Base-by-base conservation (phyloP, 2,888 invertebrate genomes). In the Plemyria rubiginata region DNA sequence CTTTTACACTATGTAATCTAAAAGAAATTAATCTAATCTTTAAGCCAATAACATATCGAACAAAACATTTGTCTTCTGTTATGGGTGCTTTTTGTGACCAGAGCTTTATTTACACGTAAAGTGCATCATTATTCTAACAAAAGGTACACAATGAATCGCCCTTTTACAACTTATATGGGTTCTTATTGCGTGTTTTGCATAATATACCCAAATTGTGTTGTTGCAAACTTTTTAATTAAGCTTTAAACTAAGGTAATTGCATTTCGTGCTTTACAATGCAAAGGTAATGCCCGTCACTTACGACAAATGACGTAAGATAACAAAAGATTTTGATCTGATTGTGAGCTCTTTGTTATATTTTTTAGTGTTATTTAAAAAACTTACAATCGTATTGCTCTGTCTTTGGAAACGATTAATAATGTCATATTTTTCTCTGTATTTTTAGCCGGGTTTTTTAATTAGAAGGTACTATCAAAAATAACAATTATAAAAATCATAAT, bases 181-280 rank as follows among this genome's bases (percentile, higher is more conserved):
- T 46, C 62, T 61, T 62, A 65, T 57, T 62, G 55, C 69, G 29
- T 71, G 70, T 71, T 64, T 66, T 65, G 70, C 62, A 70, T 71
- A 70, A 71, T 65, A 60, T 62, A 52, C 43, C 46, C 41, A 46
- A 62, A 64, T 62, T 59, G 58, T 62, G 50, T 57, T 62, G 50
- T 57, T 46, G 63, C 52, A 32, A 54, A 22, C 60, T 60, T 54
- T 58, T 65, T 65, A 60, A 65, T 60, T 60, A 54, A 41, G 60
- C 60, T 54, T 61, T 54, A 54, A 56, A 60, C 46, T 45, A 49
- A 59, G 60, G 53, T 64, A 60, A 65, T 60, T 65, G 57, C 60
- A 13, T 60, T 65, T 50, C 54, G 65, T 57, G 57, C 46, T 51
- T 54, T 50, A 15, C 15, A 50, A 58, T 48, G 56, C 64, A 53